Conservation (phyloP, 2,888 invertebrate species). For the Gerris lacustris region DNA sequence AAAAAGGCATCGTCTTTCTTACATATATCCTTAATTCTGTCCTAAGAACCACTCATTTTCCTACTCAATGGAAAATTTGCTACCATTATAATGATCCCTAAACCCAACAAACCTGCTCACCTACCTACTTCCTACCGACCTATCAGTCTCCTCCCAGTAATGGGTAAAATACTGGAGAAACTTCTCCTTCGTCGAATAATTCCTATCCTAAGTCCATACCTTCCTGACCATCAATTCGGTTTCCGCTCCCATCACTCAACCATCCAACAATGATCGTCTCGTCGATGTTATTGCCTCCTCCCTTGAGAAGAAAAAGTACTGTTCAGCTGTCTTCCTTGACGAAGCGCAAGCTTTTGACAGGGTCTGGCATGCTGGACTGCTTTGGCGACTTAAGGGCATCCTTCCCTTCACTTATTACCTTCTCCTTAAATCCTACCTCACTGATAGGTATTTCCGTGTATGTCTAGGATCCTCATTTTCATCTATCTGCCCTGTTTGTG, state of each 20-base stretch:
- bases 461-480: too few relatives aligned
- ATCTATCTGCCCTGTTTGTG: too few relatives aligned
- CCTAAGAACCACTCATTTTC: conserved; percentile 23
- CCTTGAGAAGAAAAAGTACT: conserved; percentile 18
- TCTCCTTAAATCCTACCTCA: too few relatives aligned
- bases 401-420: too few relatives aligned
- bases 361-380: too few relatives aligned
- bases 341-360: conserved; percentile 10
- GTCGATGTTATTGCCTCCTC: conserved; percentile 13
- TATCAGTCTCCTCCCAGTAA: conserved; percentile 16
- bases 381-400: too few relatives aligned
- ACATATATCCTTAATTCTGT: conserved; percentile 28
- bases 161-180: conserved; percentile 20
- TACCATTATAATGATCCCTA: conserved; percentile 12
- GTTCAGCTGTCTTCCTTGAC: conserved; percentile 17
- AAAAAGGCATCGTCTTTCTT: conserved; percentile 26
- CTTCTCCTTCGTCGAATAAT: conserved; percentile 12
- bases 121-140: conserved; percentile 13
- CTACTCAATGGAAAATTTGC: conserved; percentile 29
- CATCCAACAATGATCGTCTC: conserved; percentile 15
- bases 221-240: conserved; percentile 18
- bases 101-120: conserved; percentile 14
- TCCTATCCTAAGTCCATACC: background rate
- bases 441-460: too few relatives aligned
- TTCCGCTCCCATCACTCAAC: conserved; percentile 14